Evolutionary conservation across 1,140 invertebrate genomes (phyloP).

Genomic region (Elymnias hypermnestra): DNA sequence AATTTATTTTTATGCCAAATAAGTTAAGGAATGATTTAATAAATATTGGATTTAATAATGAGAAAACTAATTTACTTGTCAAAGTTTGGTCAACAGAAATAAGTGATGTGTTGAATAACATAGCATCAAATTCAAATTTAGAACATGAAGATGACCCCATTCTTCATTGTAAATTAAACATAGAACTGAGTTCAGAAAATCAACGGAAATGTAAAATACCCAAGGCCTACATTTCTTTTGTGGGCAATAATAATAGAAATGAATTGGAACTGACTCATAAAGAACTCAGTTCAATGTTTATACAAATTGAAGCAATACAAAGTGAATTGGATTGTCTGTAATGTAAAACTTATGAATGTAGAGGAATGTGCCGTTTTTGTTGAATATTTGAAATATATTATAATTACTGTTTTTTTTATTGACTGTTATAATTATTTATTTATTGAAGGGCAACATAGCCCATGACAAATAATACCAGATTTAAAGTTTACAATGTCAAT

Average conservation of each 20-base stretch:
- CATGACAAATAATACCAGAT: too few species aligned
- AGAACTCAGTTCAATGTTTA: constrained; percentile 55
- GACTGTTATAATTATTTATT: too few species aligned
- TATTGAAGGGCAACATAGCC: too few species aligned
- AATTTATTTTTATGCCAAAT: constrained; percentile 58
- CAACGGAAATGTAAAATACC: constrained; percentile 56
- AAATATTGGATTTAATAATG: constrained; percentile 42
- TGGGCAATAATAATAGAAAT: constrained; percentile 25
- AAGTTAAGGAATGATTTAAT: constrained; percentile 52
- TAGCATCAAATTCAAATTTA: constrained; percentile 30
- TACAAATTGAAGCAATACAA: constrained; percentile 63
- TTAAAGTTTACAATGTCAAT: too few species aligned
- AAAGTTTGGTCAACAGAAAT: constrained; percentile 62
- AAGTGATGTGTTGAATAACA: constrained; percentile 42
- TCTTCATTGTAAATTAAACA: constrained; percentile 58
- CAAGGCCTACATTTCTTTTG: constrained; percentile 50
- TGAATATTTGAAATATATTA: constrained; percentile 13
- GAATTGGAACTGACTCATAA: constrained; percentile 57
- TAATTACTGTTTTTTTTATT: too few species aligned
- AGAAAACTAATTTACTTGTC: constrained; percentile 42
- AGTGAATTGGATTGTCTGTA: constrained; percentile 58
- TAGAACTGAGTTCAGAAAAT: constrained; percentile 59
- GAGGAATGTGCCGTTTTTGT: constrained; percentile 23
- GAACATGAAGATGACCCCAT: constrained; percentile 35
- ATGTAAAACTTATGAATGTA: not conserved